Evolutionary conservation across 2,888 invertebrate species (phyloP).

Genomic region (Drosophila cognata): DNA sequence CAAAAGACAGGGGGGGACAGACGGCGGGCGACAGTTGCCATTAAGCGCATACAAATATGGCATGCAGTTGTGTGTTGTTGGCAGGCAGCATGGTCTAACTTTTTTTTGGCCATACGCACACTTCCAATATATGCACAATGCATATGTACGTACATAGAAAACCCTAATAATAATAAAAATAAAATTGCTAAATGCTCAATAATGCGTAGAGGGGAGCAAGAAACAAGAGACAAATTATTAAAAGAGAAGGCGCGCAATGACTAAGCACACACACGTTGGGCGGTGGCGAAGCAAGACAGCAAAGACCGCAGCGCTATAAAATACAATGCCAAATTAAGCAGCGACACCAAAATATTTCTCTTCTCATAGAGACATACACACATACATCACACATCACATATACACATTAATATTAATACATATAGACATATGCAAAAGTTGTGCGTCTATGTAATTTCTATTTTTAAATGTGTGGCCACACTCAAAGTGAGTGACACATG

Average conservation of each 20-base stretch:
- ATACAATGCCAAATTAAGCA: constrained; percentile 72
- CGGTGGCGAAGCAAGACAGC: constrained; percentile 31
- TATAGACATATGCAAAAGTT: constrained; percentile 19
- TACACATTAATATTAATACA: neutral
- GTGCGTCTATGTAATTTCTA: constrained; percentile 58
- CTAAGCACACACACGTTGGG: constrained; percentile 35
- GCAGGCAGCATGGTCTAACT: constrained; percentile 55
- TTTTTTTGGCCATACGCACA: constrained; percentile 66
- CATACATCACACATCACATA: neutral
- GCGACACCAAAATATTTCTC: constrained; percentile 44
- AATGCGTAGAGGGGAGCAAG: constrained; percentile 56
- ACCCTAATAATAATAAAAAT: constrained; percentile 55
- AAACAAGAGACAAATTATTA: neutral
- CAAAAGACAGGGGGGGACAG: neutral
- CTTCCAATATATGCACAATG: constrained; percentile 40
- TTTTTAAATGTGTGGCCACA: constrained; percentile 52
- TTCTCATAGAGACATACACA: constrained; percentile 7
- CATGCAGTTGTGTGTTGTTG: constrained; percentile 48
- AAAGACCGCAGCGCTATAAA: constrained; percentile 40
- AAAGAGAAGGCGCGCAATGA: constrained; percentile 21
- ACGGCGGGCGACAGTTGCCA: constrained; percentile 46
- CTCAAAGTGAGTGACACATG: constrained; percentile 35
- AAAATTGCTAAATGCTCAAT: constrained; percentile 67
- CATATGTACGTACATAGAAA: constrained; percentile 2
- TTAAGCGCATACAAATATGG: constrained; percentile 67